phyloP scores from a whole-genome alignment of 2,888 invertebrate species.

The Andrena bicolor region DNA sequence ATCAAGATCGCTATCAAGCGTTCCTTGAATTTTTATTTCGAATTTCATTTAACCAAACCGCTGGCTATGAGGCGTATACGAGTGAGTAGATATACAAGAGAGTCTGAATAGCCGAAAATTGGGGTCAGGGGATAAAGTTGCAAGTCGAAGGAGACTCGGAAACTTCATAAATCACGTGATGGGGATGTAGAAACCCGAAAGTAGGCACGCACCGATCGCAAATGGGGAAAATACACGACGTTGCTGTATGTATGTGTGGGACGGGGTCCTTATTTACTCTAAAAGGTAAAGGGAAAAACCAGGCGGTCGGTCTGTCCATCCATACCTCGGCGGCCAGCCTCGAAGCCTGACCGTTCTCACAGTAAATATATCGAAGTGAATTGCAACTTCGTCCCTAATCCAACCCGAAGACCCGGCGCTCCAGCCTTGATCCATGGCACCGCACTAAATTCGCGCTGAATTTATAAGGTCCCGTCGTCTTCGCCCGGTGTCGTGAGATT shows the following conservation, averaged over 20 bases:
- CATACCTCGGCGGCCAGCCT: constrained; percentile 61
- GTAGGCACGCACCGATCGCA: constrained; percentile 64
- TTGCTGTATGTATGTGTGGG: constrained; percentile 24
- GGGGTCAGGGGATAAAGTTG: constrained; percentile 64
- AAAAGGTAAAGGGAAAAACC: constrained; percentile 72
- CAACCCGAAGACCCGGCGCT: constrained; percentile 60
- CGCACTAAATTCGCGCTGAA: constrained; percentile 77
- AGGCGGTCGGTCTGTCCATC: constrained; percentile 63
- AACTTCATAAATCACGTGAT: constrained; percentile 75
- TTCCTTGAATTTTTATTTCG: background rate
- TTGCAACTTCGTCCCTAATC: constrained; percentile 83
- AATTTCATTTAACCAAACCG: background rate
- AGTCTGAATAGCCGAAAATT: constrained; percentile 56
- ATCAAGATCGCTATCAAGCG: constrained; percentile 4
- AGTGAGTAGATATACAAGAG: background rate
- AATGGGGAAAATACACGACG: constrained; percentile 66
- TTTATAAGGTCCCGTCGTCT: constrained; percentile 69
- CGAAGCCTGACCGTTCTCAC: constrained; percentile 83
- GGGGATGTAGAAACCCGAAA: constrained; percentile 55
- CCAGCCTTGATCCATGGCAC: constrained; percentile 76
- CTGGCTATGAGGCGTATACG: background rate
- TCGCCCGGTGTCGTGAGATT: constrained; percentile 23
- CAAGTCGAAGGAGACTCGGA: constrained; percentile 64
- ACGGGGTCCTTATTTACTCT: constrained; percentile 73
- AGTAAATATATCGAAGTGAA: constrained; percentile 84